These are phyloP conservation scores for Paramisgurnus dabryanus DNA, from an alignment of 2,113 vertebrate genomes.

Conservation along the genomic window DNA sequence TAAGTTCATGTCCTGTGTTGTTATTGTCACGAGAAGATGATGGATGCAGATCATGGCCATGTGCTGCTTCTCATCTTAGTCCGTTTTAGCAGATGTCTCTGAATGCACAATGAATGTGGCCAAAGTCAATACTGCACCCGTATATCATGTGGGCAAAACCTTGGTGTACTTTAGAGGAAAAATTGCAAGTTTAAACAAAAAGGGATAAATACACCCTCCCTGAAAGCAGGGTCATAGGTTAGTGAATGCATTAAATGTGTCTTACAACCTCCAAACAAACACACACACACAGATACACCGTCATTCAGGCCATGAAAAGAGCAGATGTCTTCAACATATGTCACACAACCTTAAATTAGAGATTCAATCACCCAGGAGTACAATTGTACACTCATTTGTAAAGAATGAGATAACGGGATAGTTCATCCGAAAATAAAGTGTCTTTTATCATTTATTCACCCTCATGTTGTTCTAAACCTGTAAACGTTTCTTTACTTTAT, in stretches of 20 bases:
- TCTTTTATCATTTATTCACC: too few relatives aligned
- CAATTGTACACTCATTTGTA: constrained; percentile 3
- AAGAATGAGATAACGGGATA: constrained; percentile 9
- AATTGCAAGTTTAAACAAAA: constrained; percentile 7
- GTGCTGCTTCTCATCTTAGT: constrained; percentile 37
- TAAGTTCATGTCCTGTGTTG: background rate
- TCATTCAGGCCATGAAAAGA: constrained; percentile 49
- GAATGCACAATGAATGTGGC: constrained; percentile 35
- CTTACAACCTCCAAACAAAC: background rate
- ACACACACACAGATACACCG: constrained; percentile 26
- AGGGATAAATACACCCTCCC: constrained; percentile 6
- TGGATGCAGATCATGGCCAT: constrained; percentile 58
- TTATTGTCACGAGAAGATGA: constrained; percentile 74
- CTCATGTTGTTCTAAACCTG: too few relatives aligned
- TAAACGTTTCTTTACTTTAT: too few relatives aligned
- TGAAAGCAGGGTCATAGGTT: constrained; percentile 19
- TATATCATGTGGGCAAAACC: background rate
- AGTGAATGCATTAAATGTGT: background rate
- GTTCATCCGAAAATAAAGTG: too few relatives aligned
- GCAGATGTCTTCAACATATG: constrained; percentile 47
- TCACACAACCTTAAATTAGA: constrained; percentile 19
- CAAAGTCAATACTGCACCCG: constrained; percentile 37
- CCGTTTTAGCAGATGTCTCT: constrained; percentile 36
- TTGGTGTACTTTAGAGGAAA: background rate
- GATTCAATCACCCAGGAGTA: background rate